Evolutionary conservation across 2,888 invertebrate genomes (phyloP).

Genomic region (Tenthredo scrophulariae): DNA sequence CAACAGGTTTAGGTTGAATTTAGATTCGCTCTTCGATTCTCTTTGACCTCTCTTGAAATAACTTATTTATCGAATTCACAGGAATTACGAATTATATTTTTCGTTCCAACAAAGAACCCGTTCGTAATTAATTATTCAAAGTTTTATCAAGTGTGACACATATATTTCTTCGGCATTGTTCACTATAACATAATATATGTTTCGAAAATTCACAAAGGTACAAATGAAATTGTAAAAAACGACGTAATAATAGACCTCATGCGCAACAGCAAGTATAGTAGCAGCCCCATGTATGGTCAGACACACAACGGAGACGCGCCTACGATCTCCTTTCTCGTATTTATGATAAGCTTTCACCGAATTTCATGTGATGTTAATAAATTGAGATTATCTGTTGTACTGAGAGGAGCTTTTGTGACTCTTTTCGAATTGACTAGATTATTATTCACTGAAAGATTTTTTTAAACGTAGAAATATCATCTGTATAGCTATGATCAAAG

Average conservation of each 20-base stretch:
- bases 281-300: not conserved
- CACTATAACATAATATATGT: not conserved
- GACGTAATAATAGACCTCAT: not conserved
- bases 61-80: conserved; percentile 36
- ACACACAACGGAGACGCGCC: not conserved
- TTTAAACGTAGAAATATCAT: not conserved
- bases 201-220: not conserved
- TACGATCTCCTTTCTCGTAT: not conserved
- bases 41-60: conserved; percentile 29
- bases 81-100: conserved; percentile 1
- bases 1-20: conserved; percentile 37
- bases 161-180: not conserved
- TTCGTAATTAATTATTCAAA: conserved; percentile 26
- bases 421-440: not conserved
- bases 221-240: not conserved
- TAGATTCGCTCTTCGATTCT: conserved; percentile 32
- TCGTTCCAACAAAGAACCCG: conserved; percentile 9
- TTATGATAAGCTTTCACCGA: conserved; percentile 4
- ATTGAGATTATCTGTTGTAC: not conserved
- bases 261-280: not conserved
- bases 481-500: conserved; percentile 12
- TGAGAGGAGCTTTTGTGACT: not conserved
- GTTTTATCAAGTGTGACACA: not conserved
- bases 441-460: not conserved
- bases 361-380: not conserved